Evolutionary conservation across 2,113 vertebrate species (phyloP), one percentile per base, ranked within the genome.

Genomic region (Phaethornis superciliosus): DNA sequence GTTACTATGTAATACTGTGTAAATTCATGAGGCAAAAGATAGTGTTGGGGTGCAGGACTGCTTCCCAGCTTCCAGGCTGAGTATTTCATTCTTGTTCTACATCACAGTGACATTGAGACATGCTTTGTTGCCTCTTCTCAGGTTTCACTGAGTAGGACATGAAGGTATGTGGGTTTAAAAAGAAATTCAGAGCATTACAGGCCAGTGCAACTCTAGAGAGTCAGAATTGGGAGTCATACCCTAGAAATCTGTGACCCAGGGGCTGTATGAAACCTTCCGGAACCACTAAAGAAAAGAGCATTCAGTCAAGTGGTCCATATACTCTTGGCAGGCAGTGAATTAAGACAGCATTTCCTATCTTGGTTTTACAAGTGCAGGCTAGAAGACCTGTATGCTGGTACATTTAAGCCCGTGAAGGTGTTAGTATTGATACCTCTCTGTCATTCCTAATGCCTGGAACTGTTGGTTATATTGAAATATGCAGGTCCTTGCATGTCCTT

Each of bases 81-180:
- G 49, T 5, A 15, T 23, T 13, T 6, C 3, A 1, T 40, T 32
- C 17, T 19, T 7, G 22, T 42, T 42, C 23, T n/a, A 1, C 19
- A 4, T 24, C 7, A 3, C 26, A 4, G 3, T 12, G 44, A 21
- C 24, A 19, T 4, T 1, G 4, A 15, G 35, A 9, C 0, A 0
- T 27, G 6, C 7, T 28, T 30, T n/a, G 16, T 54, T 9, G 32
- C 15, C 2, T 55, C 15, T 27, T 35, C 18, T 33, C 15, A 3
- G 12, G 20, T 40, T 30, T 82, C n/a, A 23, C 15, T 32, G 47
- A 37, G n/a, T 47, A 15, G 28, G 15, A 8, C 1, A 2, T 6
- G 20, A 35, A 44, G 9, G 6, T n/a, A 17, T 7, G 35, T 26
- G 20, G 7, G 22, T 30, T 22, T 20, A 13, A 40, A 21, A 11